phyloP scores from a whole-genome alignment of 2,888 invertebrate genomes.

The Megamerina dolium region DNA sequence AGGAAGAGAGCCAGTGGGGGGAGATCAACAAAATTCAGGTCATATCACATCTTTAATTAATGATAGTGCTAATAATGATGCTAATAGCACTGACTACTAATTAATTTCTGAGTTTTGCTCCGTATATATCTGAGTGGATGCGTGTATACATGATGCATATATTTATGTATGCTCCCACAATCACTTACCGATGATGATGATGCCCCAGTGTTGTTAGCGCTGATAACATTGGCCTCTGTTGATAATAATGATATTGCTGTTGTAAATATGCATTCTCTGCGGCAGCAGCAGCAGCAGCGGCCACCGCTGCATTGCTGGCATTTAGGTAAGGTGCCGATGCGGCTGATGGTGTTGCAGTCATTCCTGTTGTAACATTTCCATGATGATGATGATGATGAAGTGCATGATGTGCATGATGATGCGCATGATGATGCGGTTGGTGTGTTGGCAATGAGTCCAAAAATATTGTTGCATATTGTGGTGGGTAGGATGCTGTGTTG shows the following conservation, averaged over 20 bases:
- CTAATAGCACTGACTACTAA: no score
- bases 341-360: conserved; percentile 31
- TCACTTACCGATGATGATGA: conserved; percentile 7
- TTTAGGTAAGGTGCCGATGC: conserved; percentile 30
- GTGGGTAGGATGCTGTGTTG: conserved; percentile 40
- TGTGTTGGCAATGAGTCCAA: no score
- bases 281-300: conserved; percentile 13
- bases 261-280: conserved; percentile 29
- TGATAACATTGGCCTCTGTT: conserved; percentile 29
- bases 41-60: no score
- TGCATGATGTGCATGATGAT: conserved; percentile 15
- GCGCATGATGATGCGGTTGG: conserved; percentile 15
- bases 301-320: conserved; percentile 24
- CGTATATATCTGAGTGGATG: no score
- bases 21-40: no score
- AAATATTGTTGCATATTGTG: conserved; percentile 45
- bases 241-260: conserved; percentile 31
- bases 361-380: conserved; percentile 32
- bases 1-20: no score
- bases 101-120: no score
- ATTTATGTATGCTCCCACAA: background rate
- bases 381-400: conserved; percentile 23
- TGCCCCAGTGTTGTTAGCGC: conserved; percentile 19
- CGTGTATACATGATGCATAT: no score
- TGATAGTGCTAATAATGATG: no score